Evolutionary conservation across 2,113 vertebrate species (phyloP).

Genomic region (Gadus macrocephalus): DNA sequence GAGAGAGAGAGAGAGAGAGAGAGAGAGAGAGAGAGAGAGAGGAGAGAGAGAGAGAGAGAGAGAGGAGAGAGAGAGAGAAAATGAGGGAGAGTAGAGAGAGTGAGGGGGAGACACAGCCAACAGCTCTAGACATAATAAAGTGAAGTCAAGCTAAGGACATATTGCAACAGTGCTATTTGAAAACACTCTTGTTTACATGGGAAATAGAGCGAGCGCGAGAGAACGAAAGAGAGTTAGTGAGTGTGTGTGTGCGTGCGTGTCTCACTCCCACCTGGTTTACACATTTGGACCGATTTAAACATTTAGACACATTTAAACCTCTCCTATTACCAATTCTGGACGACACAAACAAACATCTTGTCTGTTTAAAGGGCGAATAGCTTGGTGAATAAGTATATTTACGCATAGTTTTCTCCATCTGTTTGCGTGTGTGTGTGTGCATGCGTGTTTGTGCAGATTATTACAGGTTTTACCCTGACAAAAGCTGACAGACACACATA

Average conservation of each 20-base stretch:
- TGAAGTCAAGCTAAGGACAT: no score
- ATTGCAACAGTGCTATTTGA: no score
- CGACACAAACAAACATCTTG: no score
- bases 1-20: neutral
- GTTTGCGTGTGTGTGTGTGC: slow-evolving; percentile 14
- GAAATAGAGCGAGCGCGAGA: neutral
- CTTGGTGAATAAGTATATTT: no score
- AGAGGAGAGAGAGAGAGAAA: no score
- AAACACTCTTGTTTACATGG: no score
- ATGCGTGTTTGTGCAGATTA: slow-evolving; percentile 9
- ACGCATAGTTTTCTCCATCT: neutral
- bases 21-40: no score
- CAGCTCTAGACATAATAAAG: slow-evolving; percentile 10
- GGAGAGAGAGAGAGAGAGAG: neutral
- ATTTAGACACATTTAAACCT: no score
- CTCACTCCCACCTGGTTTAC: slow-evolving; percentile 50
- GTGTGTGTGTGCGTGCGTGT: slow-evolving; percentile 2
- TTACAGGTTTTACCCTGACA: slow-evolving; percentile 34
- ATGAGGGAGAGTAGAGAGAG: no score
- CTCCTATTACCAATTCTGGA: no score
- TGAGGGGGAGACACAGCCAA: slow-evolving; percentile 13
- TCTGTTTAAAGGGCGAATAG: no score
- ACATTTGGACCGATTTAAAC: slow-evolving; percentile 43
- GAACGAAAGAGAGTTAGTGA: neutral
- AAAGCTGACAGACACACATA: slow-evolving; percentile 52